These are phyloP conservation scores for Melozone crissalis DNA, from an alignment of 2,113 vertebrate species.

Conservation along the genomic window DNA sequence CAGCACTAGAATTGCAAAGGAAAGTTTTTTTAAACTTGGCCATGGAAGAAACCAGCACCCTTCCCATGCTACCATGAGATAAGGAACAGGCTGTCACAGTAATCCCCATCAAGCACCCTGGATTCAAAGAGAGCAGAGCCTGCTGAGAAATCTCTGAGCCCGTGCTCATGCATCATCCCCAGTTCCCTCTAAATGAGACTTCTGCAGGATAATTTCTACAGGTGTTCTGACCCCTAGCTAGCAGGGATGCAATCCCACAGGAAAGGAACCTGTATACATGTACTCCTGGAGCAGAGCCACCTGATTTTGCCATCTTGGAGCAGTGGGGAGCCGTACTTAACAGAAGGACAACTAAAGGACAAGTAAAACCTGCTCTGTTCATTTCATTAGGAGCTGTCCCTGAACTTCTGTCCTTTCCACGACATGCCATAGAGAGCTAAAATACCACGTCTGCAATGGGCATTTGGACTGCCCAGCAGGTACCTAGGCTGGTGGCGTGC, in stretches of 20 bases:
- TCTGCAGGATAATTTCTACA: background rate
- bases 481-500: background rate
- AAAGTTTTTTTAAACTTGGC: background rate
- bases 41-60: background rate
- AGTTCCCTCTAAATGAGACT: background rate
- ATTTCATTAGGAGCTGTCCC: background rate
- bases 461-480: background rate
- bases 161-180: background rate
- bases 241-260: background rate
- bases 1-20: background rate
- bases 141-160: background rate
- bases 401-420: background rate
- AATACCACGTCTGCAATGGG: background rate
- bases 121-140: background rate
- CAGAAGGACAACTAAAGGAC: background rate
- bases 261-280: fast-evolving
- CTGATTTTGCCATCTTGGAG: background rate
- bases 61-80: background rate
- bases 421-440: background rate
- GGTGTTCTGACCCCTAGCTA: background rate
- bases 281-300: background rate
- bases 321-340: background rate
- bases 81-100: background rate
- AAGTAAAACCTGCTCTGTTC: background rate
- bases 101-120: background rate